Evolutionary conservation across 92 coral and sea anemone species (phyloP), one percentile per base, ranked within the genome.

Genomic region (Bergia puertoricense): DNA sequence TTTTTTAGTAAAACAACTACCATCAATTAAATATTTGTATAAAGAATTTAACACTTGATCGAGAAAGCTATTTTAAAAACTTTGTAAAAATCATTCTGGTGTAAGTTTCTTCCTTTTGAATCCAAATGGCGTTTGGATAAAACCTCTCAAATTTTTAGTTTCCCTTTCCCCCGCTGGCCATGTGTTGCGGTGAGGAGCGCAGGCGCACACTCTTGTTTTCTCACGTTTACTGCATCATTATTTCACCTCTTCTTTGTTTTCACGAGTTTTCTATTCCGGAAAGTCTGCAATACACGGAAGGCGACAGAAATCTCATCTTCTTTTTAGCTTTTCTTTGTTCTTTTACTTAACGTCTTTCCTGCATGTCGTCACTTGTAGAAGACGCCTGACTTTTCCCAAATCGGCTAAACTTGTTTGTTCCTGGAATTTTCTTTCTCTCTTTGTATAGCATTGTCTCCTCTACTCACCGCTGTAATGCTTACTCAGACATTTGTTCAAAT

Each of bases 301-400:
- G 77, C 77, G 77, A 74, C 77, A 43, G 77, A 37, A 74, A 74
- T 74, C 46, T 14, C 77, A 37, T 74, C 40, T 74, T 43, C 43
- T 74, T 43, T 74, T 16, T 14, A 11, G 3, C 15, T 7, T 74
- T 22, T 16, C 6, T 74, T 74, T 74, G 77, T 74, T 39, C 46
- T 11, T 45, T 43, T 74, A 45, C n/a, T 74, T 20, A 74, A 37
- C 16, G 74, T 7, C 38, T n/a, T 36, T 16, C 74, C 14, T 37
- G 38, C 77, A 38, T 74, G 77, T 74, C 46, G 46, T 74, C 77
- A 74, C 77, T 13, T 38, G 20, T 43, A 39, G 0, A 43, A 74
- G 45, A 38, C 3, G 77, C 77, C 20, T 0, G 45, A 43, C 77
- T 13, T 74, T 74, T 16, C 42, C 42, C 59, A 36, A 10, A 16